phyloP scores from a whole-genome alignment of 2,113 vertebrate species.

The Phrynosoma blainvillii region DNA sequence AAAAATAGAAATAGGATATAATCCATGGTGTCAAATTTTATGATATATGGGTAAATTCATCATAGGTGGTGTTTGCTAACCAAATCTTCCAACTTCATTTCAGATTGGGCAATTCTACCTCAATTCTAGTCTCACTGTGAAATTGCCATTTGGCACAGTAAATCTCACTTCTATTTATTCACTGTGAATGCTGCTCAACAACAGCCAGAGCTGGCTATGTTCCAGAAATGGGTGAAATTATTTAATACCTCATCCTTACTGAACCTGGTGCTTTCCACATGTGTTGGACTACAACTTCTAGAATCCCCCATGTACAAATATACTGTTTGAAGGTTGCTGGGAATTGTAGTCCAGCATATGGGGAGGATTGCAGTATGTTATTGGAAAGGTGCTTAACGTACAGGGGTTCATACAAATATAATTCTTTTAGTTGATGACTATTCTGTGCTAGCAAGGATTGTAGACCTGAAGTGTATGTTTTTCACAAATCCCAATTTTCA shows the following conservation, averaged over 20 bases:
- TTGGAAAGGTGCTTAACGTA: not conserved
- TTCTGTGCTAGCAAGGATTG: constrained; percentile 12
- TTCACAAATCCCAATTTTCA: not conserved
- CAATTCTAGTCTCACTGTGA: constrained; percentile 9
- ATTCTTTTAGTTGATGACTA: constrained; percentile 30
- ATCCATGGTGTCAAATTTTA: accelerated
- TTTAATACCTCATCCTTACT: not conserved
- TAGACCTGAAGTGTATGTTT: constrained; percentile 22
- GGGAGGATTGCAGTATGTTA: not conserved
- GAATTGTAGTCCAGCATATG: not conserved
- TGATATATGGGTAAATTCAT: not conserved
- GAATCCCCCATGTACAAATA: not conserved
- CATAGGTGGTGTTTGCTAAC: not conserved
- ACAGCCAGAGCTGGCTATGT: not conserved
- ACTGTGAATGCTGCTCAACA: not conserved
- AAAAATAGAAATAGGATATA: not conserved
- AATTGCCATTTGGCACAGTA: constrained; percentile 4
- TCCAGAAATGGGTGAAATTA: not conserved
- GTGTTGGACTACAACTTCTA: not conserved
- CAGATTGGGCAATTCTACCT: constrained; percentile 23
- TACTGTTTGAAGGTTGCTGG: not conserved
- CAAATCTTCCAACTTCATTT: not conserved
- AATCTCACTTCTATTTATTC: constrained; percentile 10
- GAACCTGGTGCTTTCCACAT: not conserved
- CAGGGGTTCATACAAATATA: constrained; percentile 15